phyloP scores from a whole-genome alignment of 2,888 invertebrate species.

The Drosophila fulvimacula region DNA sequence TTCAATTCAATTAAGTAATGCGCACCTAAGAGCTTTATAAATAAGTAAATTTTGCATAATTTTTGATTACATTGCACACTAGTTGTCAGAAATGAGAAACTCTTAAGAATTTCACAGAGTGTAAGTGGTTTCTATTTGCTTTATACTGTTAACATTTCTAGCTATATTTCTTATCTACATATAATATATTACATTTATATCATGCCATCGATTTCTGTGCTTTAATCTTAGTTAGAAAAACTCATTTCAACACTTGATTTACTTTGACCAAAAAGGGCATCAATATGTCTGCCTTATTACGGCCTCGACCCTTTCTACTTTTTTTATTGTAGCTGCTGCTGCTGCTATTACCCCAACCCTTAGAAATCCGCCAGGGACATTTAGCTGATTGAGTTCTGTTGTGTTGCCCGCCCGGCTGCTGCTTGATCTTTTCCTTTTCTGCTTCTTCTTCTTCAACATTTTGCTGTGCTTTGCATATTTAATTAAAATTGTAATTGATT shows the following conservation, averaged over 20 bases:
- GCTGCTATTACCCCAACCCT: slow-evolving; percentile 24
- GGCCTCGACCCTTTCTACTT: slow-evolving; percentile 14
- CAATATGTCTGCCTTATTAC: slow-evolving; percentile 34
- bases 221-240: not conserved
- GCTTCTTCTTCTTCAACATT: slow-evolving; percentile 10
- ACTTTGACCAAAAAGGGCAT: slow-evolving; percentile 10
- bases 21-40: slow-evolving; percentile 43
- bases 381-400: slow-evolving; percentile 69
- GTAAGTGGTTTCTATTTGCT: not conserved
- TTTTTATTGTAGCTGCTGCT: slow-evolving; percentile 20
- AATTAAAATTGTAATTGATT: slow-evolving; percentile 82
- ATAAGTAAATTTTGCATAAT: slow-evolving; percentile 26
- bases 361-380: slow-evolving; percentile 63
- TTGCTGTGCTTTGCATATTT: slow-evolving; percentile 76
- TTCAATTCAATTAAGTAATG: slow-evolving; percentile 46
- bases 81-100: not conserved
- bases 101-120: not conserved
- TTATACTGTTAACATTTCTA: not conserved
- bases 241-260: not conserved
- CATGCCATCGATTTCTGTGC: not conserved
- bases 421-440: slow-evolving; percentile 8
- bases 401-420: slow-evolving; percentile 7
- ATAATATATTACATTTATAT: not conserved
- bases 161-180: not conserved
- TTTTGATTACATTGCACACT: not conserved